A percentile compares a stretch with the other conserved stretches of the same genome.
Conservation (phyloP, 2,888 invertebrate species). For the Eurytoma californica region DNA sequence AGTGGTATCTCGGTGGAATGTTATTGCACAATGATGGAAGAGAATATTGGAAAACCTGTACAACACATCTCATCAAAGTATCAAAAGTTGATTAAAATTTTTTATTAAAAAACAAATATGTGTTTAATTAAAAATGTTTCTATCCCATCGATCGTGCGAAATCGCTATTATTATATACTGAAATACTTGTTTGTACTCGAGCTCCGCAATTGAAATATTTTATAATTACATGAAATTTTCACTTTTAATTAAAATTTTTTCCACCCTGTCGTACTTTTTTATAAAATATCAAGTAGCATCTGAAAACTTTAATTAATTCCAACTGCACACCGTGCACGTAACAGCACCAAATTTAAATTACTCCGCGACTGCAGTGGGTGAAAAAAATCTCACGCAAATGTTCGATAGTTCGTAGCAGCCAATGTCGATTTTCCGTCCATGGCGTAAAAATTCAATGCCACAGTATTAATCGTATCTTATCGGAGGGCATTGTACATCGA, state of each 20-base stretch:
- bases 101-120: background rate
- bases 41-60: constrained; percentile 18
- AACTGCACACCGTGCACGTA: background rate
- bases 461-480: too few species aligned
- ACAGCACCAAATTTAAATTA: background rate
- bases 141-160: constrained; percentile 21
- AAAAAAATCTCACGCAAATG: too few species aligned
- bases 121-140: constrained; percentile 49
- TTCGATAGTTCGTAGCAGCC: too few species aligned
- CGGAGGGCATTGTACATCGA: too few species aligned
- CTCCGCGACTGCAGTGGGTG: background rate
- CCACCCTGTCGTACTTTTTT: constrained; percentile 1
- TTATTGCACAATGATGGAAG: background rate
- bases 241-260: constrained; percentile 38
- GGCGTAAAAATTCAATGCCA: constrained; percentile 3
- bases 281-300: constrained; percentile 42
- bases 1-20: background rate
- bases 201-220: constrained; percentile 41
- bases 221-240: constrained; percentile 41
- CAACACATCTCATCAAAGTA: background rate
- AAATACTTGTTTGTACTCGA: constrained; percentile 4
- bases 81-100: constrained; percentile 10
- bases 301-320: constrained; percentile 44
- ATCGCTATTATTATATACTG: constrained; percentile 29
- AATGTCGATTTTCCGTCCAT: too few species aligned